Evolutionary conservation across 2,888 invertebrate species (phyloP).

Genomic region (Latheticus oryzae): DNA sequence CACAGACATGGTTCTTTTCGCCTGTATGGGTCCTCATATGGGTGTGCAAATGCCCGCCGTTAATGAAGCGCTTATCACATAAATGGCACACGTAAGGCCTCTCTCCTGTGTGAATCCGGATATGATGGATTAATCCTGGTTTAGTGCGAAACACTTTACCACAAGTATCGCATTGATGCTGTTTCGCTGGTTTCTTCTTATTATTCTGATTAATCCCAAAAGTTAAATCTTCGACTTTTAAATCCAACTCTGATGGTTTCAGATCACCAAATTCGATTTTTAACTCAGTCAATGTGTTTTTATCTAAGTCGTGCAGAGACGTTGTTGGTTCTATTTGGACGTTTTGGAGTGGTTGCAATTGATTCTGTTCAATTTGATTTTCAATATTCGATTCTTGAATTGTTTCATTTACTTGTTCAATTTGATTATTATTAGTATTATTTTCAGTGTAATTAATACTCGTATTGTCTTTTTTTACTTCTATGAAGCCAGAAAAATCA

Average conservation of each 20-base stretch:
- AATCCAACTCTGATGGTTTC: constrained; percentile 49
- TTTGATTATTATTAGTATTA: constrained; percentile 23
- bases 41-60: constrained; percentile 64
- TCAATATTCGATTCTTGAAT: constrained; percentile 29
- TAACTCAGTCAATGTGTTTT: constrained; percentile 52
- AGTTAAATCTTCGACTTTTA: constrained; percentile 54
- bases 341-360: constrained; percentile 50
- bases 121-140: constrained; percentile 64
- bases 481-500: constrained; percentile 58
- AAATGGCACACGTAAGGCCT: constrained; percentile 64
- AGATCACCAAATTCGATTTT: constrained; percentile 57
- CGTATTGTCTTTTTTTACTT: constrained; percentile 55
- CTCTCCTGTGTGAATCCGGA: constrained; percentile 65
- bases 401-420: constrained; percentile 33
- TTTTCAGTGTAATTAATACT: constrained; percentile 6
- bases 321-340: constrained; percentile 51
- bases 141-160: constrained; percentile 63
- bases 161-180: constrained; percentile 64
- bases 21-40: constrained; percentile 66
- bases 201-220: constrained; percentile 39
- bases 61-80: constrained; percentile 64
- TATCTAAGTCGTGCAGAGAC: constrained; percentile 50
- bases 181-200: constrained; percentile 53
- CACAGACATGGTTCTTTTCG: constrained; percentile 65
- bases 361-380: constrained; percentile 39